Evolutionary conservation across 2,888 invertebrate species (phyloP).

Genomic region (Seira sanloemensis): DNA sequence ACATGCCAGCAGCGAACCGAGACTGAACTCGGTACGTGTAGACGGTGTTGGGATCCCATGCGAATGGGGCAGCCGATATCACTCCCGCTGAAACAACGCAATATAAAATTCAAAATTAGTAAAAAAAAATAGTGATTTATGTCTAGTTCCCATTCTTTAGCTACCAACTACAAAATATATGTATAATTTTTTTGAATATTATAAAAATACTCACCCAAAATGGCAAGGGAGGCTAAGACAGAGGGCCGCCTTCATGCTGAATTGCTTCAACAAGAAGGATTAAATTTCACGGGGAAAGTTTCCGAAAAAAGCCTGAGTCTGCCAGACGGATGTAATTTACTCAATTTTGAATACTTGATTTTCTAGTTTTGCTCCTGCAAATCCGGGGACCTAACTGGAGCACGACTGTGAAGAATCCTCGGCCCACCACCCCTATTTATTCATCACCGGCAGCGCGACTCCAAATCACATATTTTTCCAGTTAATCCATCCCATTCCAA

Average conservation of each 20-base stretch:
- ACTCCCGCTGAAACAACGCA: conserved; percentile 67
- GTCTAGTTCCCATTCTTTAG: too few species aligned
- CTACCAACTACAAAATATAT: too few species aligned
- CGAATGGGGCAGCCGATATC: conserved; percentile 67
- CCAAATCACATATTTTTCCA: too few species aligned
- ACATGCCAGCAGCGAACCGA: conserved; percentile 52
- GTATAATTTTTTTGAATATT: too few species aligned
- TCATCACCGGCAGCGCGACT: too few species aligned
- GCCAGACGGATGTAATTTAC: too few species aligned
- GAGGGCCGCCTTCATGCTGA: conserved; percentile 70
- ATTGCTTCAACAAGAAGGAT: conserved; percentile 51
- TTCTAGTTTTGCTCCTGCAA: conserved; percentile 38
- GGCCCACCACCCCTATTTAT: conserved; percentile 41
- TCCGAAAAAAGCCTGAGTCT: neutral
- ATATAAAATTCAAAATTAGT: conserved; percentile 33
- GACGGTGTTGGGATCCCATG: conserved; percentile 73
- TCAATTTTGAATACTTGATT: too few species aligned
- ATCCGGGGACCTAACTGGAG: conserved; percentile 71
- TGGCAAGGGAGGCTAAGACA: conserved; percentile 67
- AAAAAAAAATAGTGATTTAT: too few species aligned
- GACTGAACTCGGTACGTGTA: conserved; percentile 50
- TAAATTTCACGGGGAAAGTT: neutral
- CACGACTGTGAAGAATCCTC: conserved; percentile 60
- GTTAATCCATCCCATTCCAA: too few species aligned
- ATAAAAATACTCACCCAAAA: conserved; percentile 67